These are phyloP conservation scores for Corythaeola cristata DNA, from an alignment of 2,113 vertebrate species.

Conservation along the genomic window DNA sequence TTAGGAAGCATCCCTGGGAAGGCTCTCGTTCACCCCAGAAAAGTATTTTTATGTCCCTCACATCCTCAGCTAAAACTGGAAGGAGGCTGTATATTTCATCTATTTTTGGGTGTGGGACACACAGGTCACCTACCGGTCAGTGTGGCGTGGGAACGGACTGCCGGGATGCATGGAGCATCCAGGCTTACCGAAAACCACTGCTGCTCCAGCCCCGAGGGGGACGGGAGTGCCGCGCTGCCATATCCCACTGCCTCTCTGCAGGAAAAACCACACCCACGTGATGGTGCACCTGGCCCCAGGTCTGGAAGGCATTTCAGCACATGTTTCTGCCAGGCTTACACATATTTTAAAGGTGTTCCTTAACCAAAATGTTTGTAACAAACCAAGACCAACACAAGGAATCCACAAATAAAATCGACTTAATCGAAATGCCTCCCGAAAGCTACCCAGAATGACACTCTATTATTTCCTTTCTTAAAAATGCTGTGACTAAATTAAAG, in stretches of 20 bases:
- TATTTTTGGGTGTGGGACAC: not conserved
- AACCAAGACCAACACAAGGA: not conserved
- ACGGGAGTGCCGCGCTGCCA: not conserved
- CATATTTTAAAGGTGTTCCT: not conserved
- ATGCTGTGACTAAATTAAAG: not conserved
- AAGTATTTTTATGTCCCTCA: not conserved
- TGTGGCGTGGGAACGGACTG: not conserved
- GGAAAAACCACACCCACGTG: accelerated
- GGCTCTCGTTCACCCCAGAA: not conserved
- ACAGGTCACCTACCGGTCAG: not conserved
- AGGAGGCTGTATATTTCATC: not conserved
- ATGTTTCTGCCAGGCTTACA: not conserved
- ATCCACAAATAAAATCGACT: not conserved
- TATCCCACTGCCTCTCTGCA: accelerated
- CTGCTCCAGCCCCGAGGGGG: not conserved
- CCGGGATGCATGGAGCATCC: not conserved
- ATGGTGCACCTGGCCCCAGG: not conserved
- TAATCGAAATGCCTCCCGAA: not conserved
- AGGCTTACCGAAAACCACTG: not conserved
- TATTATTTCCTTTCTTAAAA: not conserved
- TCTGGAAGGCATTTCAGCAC: not conserved
- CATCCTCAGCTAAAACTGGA: not conserved
- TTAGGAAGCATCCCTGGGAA: not conserved
- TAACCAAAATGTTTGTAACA: not conserved
- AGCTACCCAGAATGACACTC: not conserved